These are phyloP conservation scores for Solen grandis DNA, from an alignment of 1,140 invertebrate species.

Conservation along the genomic window DNA sequence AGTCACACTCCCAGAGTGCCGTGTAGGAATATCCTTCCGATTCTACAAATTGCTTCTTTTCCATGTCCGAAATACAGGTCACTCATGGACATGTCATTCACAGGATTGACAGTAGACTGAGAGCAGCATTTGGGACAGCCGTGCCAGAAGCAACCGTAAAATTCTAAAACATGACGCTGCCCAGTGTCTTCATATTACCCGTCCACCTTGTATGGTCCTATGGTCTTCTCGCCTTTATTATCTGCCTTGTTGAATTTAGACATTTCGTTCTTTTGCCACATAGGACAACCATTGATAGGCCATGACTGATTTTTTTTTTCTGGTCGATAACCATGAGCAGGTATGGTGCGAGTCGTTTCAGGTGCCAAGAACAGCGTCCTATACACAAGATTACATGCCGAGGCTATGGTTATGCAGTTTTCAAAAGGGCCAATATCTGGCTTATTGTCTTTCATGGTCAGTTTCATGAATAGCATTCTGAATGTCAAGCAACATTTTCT, in stretches of 20 bases:
- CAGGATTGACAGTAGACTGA: too few species aligned
- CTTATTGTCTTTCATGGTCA: background rate
- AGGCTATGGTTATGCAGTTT: too few species aligned
- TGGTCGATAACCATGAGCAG: conserved; percentile 10
- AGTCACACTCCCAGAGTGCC: conserved; percentile 32
- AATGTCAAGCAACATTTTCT: too few species aligned
- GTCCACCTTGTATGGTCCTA: conserved; percentile 50
- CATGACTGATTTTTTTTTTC: background rate
- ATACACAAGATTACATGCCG: too few species aligned
- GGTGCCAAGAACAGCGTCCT: too few species aligned
- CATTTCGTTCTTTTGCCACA: background rate
- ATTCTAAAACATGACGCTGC: conserved; percentile 50
- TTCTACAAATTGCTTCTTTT: conserved; percentile 30
- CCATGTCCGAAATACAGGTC: conserved; percentile 52
- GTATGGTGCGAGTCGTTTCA: background rate
- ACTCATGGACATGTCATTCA: conserved; percentile 36
- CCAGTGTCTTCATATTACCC: conserved; percentile 26
- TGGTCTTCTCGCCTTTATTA: conserved; percentile 49
- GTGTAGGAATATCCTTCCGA: conserved; percentile 10
- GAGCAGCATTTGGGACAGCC: too few species aligned
- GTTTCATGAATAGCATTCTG: background rate
- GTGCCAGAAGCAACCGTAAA: conserved; percentile 60
- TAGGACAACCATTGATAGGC: conserved; percentile 20
- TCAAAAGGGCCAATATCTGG: too few species aligned
- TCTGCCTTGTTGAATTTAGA: conserved; percentile 48